Evolutionary conservation across 64 coral and sea anemone genomes (phyloP).

Genomic region (Porites australiensis): DNA sequence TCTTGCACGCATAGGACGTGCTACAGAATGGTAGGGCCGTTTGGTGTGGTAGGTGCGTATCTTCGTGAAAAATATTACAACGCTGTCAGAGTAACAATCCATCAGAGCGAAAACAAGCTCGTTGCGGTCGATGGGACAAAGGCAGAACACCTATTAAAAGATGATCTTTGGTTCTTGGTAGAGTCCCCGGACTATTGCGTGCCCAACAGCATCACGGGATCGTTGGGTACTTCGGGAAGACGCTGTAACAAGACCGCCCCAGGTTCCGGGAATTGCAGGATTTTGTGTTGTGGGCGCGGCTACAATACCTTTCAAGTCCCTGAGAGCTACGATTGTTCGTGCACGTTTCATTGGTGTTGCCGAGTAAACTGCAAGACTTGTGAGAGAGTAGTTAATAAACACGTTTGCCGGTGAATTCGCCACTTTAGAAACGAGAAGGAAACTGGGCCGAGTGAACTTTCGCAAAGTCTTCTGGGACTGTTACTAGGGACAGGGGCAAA

Average conservation of each 20-base stretch:
- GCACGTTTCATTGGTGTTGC: constrained; percentile 96
- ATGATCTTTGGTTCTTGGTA: constrained; percentile 83
- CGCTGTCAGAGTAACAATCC: constrained; percentile 48
- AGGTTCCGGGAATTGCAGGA: constrained; percentile 58
- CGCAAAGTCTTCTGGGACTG: no score
- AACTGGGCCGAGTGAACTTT: no score
- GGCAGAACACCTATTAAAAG: constrained; percentile 48
- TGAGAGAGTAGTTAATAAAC: constrained; percentile 67
- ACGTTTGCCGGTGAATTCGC: constrained; percentile 41
- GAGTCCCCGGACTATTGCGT: constrained; percentile 89
- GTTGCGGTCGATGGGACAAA: constrained; percentile 7
- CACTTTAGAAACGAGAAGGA: no score
- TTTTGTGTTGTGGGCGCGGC: constrained; percentile 89
- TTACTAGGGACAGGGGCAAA: no score
- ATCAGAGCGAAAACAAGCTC: constrained; percentile 75
- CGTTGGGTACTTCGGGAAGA: constrained; percentile 79
- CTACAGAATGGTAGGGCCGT: constrained; percentile 56
- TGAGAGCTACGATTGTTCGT: constrained; percentile 73
- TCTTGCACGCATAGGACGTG: constrained; percentile 77
- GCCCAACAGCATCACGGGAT: constrained; percentile 58
- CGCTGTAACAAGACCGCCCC: constrained; percentile 58
- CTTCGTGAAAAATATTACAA: constrained; percentile 73
- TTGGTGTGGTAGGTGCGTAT: constrained; percentile 72
- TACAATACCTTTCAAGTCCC: constrained; percentile 88
- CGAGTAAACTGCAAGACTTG: constrained; percentile 78